Evolutionary conservation across 2,113 vertebrate genomes (phyloP).

Genomic region (Rousettus leschenaultii): DNA sequence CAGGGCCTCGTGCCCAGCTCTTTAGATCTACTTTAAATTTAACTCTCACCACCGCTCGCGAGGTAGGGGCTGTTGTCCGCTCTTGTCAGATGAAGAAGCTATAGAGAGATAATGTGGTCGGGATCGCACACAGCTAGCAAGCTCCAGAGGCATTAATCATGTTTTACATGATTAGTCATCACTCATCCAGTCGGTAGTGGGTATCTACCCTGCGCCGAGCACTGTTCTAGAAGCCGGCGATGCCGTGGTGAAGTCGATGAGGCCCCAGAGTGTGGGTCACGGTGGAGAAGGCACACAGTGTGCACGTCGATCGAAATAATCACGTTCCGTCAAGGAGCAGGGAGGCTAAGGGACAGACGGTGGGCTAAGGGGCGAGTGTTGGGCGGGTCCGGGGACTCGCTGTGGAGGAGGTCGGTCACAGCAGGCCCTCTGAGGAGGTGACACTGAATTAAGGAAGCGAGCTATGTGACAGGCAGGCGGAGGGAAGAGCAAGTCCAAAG

Average conservation of each 20-base stretch:
- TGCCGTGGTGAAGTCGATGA: background rate
- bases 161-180: background rate
- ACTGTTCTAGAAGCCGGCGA: background rate
- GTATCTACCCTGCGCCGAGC: background rate
- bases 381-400: background rate
- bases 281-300: background rate
- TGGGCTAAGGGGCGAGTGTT: background rate
- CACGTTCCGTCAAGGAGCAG: too few relatives aligned
- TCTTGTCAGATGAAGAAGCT: background rate
- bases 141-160: background rate
- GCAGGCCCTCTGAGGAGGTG: background rate
- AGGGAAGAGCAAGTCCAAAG: background rate
- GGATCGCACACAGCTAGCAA: background rate
- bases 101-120: background rate
- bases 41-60: background rate
- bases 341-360: background rate
- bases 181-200: fast-evolving
- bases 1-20: background rate
- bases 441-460: background rate
- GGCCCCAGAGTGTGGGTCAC: background rate
- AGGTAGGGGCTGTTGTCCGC: background rate
- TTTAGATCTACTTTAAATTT: background rate
- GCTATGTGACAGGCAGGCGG: background rate
- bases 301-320: background rate
- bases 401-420: background rate